Base-by-base conservation (phyloP, 1,140 invertebrate species). In the Drosophila dunni region DNA sequence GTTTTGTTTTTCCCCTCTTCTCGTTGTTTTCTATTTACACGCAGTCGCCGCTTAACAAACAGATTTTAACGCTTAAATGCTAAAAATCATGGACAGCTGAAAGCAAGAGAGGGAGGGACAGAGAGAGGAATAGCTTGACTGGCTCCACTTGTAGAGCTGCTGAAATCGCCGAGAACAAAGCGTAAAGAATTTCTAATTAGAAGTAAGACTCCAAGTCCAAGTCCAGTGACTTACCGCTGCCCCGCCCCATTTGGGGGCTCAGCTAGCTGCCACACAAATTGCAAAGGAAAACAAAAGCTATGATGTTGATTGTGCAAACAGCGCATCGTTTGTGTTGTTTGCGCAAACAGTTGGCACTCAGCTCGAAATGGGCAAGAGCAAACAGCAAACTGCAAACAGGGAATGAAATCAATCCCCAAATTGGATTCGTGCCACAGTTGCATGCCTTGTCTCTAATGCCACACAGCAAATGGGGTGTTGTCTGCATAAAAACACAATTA, bases 1-100 rank as follows among this genome's bases (percentile, higher is more conserved):
- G 17, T 50, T 6, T 20, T 48, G 15, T 29, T 51, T 62, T 51
- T 53, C 38, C 17, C 53, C 56, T 58, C 60, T 42, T 61, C 70
- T 68, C 74, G 65, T 88, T 76, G 61, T 88, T 84, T 89, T 89
- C 83, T 89, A 89, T 89, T 89, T 89, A 81, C 78, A 70, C 84
- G 73, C 44, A 50, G 10, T 60, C 77, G 48, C 51, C 29, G 77
- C 64, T 81, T 34, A 74, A 65, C 68, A 89, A 89, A 89, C 84
- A 89, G 79, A 81, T 89, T 89, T 89, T 89, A 89, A 89, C 84
- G 84, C 85, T 89, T 81, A 84, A 89, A 84, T 89, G 84, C 84
- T 89, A 89, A 89, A 89, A 89, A 84, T 76, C 79, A 65, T 61
- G 44, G 70, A 45, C 38, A 67, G 45, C 46, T n/a, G 46, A 15